phyloP scores from a whole-genome alignment of 35 echinoderm and acorn worm species.

The Ptychodera flava region DNA sequence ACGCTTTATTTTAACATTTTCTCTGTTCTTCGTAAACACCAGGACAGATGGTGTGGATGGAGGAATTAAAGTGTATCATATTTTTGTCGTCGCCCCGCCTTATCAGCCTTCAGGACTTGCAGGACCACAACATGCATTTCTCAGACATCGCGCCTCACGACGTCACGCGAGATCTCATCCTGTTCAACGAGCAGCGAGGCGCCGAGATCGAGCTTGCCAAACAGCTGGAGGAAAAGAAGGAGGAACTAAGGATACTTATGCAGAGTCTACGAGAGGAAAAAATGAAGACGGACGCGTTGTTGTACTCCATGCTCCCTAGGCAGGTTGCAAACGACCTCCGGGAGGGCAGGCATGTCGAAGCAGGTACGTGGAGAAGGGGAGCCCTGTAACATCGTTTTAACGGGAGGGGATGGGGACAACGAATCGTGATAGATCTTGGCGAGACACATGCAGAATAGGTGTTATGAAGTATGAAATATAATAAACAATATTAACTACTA shows the following conservation, averaged over 20 bases:
- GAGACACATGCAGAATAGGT: neutral
- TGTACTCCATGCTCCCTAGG: slow-evolving; percentile 77
- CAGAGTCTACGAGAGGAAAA: slow-evolving; percentile 59
- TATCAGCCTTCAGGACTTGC: slow-evolving; percentile 43
- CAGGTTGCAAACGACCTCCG: slow-evolving; percentile 74
- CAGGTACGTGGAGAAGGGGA: slow-evolving; percentile 57
- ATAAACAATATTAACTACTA: neutral
- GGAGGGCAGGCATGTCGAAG: slow-evolving; percentile 60
- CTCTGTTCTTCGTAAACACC: too few species aligned
- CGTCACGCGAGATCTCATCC: slow-evolving; percentile 77
- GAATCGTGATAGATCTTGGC: neutral
- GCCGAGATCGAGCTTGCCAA: slow-evolving; percentile 73
- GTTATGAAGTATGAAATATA: neutral
- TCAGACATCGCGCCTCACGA: slow-evolving; percentile 87
- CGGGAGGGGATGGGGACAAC: neutral
- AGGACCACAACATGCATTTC: slow-evolving; percentile 58
- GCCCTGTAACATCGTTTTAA: neutral
- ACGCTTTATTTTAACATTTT: too few species aligned
- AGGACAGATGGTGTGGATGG: slow-evolving; percentile 89
- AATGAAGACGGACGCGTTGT: slow-evolving; percentile 71
- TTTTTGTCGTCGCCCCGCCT: slow-evolving; percentile 66
- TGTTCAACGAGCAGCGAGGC: slow-evolving; percentile 85
- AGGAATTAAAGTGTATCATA: slow-evolving; percentile 22
- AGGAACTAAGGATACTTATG: slow-evolving; percentile 69
- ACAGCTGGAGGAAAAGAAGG: slow-evolving; percentile 85